A percentile compares a stretch with the other conserved stretches of the same genome.
These are phyloP conservation scores for Spheniscus mendiculus DNA, from an alignment of 2,113 vertebrate genomes.

Conservation along the genomic window DNA sequence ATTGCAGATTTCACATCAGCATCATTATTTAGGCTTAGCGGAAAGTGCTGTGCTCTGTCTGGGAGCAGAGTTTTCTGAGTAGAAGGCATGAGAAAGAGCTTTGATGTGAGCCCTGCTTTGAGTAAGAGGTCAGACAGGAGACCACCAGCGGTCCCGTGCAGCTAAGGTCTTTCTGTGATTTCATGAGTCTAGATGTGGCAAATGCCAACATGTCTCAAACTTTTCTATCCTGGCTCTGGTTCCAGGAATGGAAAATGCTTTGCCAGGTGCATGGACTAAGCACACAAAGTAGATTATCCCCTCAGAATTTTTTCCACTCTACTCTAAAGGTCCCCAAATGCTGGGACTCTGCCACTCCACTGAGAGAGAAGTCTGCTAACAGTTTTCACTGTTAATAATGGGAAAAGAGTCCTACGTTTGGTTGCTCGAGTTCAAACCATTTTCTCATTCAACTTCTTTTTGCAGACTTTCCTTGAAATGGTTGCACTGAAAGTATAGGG, in stretches of 20 bases:
- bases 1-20: not conserved
- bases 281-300: not conserved
- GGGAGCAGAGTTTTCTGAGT: not conserved
- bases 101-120: not conserved
- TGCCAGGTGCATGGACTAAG: not conserved
- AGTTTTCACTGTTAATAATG: not conserved
- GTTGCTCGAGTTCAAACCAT: not conserved
- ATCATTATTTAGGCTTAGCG: not conserved
- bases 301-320: not conserved
- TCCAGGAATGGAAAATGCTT: not conserved
- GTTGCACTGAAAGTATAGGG: not conserved
- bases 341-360: not conserved
- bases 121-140: not conserved
- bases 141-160: not conserved
- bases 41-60: not conserved
- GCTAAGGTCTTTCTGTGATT: not conserved
- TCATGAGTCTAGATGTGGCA: not conserved
- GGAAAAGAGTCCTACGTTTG: not conserved
- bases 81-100: not conserved
- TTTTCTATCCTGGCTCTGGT: not conserved
- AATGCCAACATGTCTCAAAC: not conserved
- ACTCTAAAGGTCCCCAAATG: not conserved
- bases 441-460: not conserved
- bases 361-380: not conserved
- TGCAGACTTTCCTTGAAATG: not conserved